Evolutionary conservation across 2,113 vertebrate genomes (phyloP).

Genomic region (Hucho hucho): DNA sequence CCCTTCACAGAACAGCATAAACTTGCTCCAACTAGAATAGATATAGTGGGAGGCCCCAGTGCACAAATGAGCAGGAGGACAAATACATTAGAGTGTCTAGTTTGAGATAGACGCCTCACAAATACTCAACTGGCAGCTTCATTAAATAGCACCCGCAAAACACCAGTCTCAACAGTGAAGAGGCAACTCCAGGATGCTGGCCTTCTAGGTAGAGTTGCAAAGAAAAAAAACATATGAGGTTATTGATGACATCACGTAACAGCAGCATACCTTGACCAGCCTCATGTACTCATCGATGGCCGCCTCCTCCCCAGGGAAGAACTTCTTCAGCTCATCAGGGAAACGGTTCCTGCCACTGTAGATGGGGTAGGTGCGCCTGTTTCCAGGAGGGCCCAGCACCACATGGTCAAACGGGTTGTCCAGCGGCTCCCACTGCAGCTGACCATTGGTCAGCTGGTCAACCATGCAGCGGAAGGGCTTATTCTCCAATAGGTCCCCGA

Average conservation of each 20-base stretch:
- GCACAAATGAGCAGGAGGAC: too few species aligned
- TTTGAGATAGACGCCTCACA: too few species aligned
- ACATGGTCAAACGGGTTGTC: conserved; percentile 76
- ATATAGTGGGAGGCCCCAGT: too few species aligned
- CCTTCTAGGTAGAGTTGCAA: too few species aligned
- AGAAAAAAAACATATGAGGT: too few species aligned
- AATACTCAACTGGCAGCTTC: too few species aligned
- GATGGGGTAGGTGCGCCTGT: conserved; percentile 72
- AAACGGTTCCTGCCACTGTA: conserved; percentile 72
- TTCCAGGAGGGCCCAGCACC: conserved; percentile 77
- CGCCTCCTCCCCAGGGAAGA: conserved; percentile 82
- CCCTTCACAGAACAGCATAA: too few species aligned
- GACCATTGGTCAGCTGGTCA: conserved; percentile 90
- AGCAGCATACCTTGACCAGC: conserved; percentile 74
- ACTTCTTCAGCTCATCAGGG: conserved; percentile 64
- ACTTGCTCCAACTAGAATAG: too few species aligned
- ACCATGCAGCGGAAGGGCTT: conserved; percentile 73
- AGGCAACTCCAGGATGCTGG: too few species aligned
- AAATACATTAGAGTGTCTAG: too few species aligned
- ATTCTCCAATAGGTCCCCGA: conserved; percentile 76
- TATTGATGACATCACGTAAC: neutral
- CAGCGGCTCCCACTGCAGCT: conserved; percentile 84
- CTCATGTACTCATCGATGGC: conserved; percentile 82
- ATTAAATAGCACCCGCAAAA: too few species aligned
- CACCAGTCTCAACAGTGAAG: too few species aligned